Conservation (phyloP, 2,888 invertebrate species). For the Eumerus sabulonum region DNA sequence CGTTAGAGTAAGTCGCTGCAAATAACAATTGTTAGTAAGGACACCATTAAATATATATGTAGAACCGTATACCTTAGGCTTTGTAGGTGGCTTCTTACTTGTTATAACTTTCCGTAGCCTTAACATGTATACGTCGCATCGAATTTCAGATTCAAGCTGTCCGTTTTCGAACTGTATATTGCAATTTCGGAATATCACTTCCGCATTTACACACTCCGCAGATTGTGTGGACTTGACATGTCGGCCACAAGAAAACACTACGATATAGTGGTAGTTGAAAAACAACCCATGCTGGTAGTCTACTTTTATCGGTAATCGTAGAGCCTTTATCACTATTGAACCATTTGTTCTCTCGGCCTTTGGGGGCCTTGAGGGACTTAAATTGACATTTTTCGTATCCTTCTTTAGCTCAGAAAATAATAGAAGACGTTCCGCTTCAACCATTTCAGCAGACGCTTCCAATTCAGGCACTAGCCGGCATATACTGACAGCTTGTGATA, state of each 20-base stretch:
- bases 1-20: constrained; percentile 57
- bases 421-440: constrained; percentile 80
- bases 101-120: constrained; percentile 77
- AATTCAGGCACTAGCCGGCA: constrained; percentile 79
- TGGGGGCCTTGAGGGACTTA: constrained; percentile 53
- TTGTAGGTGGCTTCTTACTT: constrained; percentile 26
- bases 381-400: constrained; percentile 33
- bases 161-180: constrained; percentile 76
- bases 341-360: constrained; percentile 13
- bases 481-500: constrained; percentile 79
- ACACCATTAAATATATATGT: neutral
- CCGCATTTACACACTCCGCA: constrained; percentile 74
- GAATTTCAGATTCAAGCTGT: constrained; percentile 77
- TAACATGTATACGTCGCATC: constrained; percentile 79
- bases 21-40: constrained; percentile 15
- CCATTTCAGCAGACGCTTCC: constrained; percentile 79
- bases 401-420: constrained; percentile 76
- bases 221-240: constrained; percentile 77
- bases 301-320: constrained; percentile 74
- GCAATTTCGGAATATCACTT: constrained; percentile 75
- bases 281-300: constrained; percentile 75
- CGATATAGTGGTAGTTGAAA: constrained; percentile 78
- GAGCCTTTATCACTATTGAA: constrained; percentile 52
- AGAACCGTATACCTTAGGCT: constrained; percentile 52
- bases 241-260: constrained; percentile 75